Conservation (phyloP, 2,113 vertebrate species). For the Taurulus bubalis region DNA sequence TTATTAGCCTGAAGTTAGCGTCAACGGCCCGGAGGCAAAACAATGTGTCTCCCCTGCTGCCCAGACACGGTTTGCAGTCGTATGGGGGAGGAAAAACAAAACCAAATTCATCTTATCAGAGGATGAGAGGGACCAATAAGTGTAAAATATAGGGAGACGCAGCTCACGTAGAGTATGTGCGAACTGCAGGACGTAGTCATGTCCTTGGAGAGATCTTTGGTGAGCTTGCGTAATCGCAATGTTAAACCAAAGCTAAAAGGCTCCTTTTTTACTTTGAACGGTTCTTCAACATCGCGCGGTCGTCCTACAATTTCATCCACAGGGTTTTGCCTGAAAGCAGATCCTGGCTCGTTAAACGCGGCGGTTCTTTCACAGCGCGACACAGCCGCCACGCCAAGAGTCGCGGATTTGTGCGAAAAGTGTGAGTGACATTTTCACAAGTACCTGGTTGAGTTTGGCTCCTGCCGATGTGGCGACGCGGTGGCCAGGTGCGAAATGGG, state of each 20-base stretch:
- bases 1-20: background rate
- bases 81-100: no score
- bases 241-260: background rate
- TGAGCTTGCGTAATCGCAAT: background rate
- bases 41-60: background rate
- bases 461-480: slow-evolving; percentile 10
- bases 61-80: background rate
- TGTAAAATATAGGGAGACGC: no score
- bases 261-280: background rate
- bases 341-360: background rate
- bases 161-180: background rate
- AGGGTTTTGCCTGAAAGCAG: background rate
- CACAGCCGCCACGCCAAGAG: background rate
- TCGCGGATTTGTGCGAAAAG: background rate
- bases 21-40: background rate
- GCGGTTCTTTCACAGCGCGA: background rate
- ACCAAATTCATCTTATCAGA: no score
- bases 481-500: slow-evolving; percentile 11
- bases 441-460: slow-evolving; percentile 14
- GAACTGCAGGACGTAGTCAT: background rate
- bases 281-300: background rate
- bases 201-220: no score
- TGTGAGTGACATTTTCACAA: slow-evolving; percentile 8
- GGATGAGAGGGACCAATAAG: no score
- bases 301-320: background rate